These are phyloP conservation scores for Aphaenogaster rudis DNA, from an alignment of 1,140 invertebrate genomes.

Conservation along the genomic window DNA sequence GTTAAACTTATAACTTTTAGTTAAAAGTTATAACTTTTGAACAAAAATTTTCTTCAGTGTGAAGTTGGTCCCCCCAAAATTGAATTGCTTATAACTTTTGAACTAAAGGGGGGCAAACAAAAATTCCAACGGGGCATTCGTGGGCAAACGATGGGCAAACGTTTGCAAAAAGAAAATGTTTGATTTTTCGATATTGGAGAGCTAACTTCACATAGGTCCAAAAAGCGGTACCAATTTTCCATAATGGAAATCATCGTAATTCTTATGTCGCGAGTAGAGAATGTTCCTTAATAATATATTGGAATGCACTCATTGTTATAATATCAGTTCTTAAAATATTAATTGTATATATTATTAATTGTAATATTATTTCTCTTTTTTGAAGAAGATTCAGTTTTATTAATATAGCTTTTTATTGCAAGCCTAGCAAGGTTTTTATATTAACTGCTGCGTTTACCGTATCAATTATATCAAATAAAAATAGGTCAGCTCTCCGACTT, in stretches of 20 bases:
- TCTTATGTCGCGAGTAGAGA: neutral
- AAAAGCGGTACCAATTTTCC: neutral
- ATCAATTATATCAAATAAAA: conserved; percentile 65
- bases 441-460: conserved; percentile 50
- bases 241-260: neutral
- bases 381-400: neutral
- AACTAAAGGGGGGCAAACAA: too few species aligned
- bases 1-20: too few species aligned
- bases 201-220: too few species aligned
- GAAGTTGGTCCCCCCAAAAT: too few species aligned
- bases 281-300: neutral
- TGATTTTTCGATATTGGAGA: too few species aligned
- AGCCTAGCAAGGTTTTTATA: neutral
- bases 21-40: too few species aligned
- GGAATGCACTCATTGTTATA: neutral
- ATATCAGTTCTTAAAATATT: neutral
- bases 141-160: too few species aligned
- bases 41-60: too few species aligned
- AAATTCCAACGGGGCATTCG: too few species aligned
- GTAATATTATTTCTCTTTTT: neutral
- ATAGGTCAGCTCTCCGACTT: conserved; percentile 69
- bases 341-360: neutral
- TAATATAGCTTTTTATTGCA: neutral
- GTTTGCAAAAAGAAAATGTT: too few species aligned
- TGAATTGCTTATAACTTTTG: too few species aligned